Evolutionary conservation across 2,888 invertebrate species (phyloP).

Genomic region (Drosophila sordidula): DNA sequence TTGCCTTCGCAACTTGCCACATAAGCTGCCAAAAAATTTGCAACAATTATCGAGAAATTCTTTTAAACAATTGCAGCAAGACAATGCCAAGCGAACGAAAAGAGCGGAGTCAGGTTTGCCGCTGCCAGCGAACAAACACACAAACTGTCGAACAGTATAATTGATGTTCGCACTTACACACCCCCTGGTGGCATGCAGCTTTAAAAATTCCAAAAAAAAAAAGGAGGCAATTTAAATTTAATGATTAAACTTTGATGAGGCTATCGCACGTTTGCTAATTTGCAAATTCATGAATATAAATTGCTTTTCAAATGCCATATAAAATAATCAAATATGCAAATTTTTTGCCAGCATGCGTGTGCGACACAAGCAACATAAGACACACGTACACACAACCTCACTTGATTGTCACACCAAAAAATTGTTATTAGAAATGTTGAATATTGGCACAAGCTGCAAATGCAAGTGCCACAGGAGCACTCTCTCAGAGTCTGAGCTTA

Average conservation of each 20-base stretch:
- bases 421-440: constrained; percentile 58
- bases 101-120: neutral
- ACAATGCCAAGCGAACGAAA: neutral
- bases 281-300: constrained; percentile 75
- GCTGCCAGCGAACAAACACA: constrained; percentile 2
- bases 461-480: constrained; percentile 8
- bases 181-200: neutral
- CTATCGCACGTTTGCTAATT: constrained; percentile 56
- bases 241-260: constrained; percentile 49
- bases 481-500: neutral
- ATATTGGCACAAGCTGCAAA: constrained; percentile 29
- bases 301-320: constrained; percentile 69
- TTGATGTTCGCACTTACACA: neutral
- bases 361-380: constrained; percentile 3
- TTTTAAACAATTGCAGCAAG: constrained; percentile 12
- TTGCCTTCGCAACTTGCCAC: constrained; percentile 14
- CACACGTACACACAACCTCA: constrained; percentile 12
- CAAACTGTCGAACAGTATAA: constrained; percentile 27
- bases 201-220: constrained; percentile 6
- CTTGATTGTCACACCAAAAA: constrained; percentile 44
- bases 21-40: constrained; percentile 49
- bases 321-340: constrained; percentile 79
- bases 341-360: constrained; percentile 24
- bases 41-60: constrained; percentile 67
- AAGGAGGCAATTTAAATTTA: constrained; percentile 19